phyloP scores from a whole-genome alignment of 1,140 invertebrate genomes.

The Mizuhopecten yessoensis region DNA sequence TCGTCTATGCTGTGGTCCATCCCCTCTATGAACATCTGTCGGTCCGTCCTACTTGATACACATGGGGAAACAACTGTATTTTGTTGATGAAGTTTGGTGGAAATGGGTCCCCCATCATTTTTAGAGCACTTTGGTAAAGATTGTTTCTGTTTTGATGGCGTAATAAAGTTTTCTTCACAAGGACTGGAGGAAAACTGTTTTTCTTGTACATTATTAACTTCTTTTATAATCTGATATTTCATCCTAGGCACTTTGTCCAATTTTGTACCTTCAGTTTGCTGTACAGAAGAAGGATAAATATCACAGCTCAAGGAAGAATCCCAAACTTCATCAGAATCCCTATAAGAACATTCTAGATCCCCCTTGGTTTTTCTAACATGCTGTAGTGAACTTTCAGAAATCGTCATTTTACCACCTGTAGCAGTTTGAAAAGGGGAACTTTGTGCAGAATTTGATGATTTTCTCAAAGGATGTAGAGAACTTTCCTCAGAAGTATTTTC shows the following conservation, averaged over 20 bases:
- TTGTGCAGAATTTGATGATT: no score
- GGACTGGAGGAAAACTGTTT: background rate
- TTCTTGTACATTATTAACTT: background rate
- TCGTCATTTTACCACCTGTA: constrained; percentile 43
- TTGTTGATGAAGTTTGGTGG: background rate
- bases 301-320: background rate
- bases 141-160: background rate
- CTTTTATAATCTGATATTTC: background rate
- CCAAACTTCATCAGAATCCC: background rate
- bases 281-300: background rate
- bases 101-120: background rate
- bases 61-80: background rate
- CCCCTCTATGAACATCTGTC: background rate
- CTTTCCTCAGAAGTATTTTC: background rate
- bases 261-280: background rate
- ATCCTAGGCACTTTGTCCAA: background rate
- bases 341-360: constrained; percentile 59
- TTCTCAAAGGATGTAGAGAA: background rate
- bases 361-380: constrained; percentile 67
- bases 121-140: no score
- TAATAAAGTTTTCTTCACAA: background rate
- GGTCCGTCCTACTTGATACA: background rate
- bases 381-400: constrained; percentile 53
- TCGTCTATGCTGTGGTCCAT: constrained; percentile 47
- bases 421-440: constrained; percentile 50